Conservation (phyloP, 2,888 invertebrate genomes). For the Yponomeuta evonymella region DNA sequence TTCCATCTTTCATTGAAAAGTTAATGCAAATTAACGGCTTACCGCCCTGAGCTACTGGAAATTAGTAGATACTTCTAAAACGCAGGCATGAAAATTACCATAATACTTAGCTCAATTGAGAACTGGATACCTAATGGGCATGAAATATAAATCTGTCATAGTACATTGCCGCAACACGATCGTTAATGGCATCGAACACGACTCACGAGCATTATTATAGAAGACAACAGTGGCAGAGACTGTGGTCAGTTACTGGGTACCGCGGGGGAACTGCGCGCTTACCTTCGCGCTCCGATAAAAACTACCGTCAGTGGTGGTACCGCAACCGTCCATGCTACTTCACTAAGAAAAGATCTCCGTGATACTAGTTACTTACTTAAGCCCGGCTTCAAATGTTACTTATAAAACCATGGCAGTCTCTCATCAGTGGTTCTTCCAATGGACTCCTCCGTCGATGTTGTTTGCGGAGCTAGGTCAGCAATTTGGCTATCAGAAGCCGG, state of each 20-base stretch:
- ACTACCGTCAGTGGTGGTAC: background rate
- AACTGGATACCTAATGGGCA: too few species aligned
- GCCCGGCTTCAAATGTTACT: background rate
- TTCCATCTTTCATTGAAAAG: too few species aligned
- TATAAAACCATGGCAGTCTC: constrained; percentile 53
- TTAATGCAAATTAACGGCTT: too few species aligned
- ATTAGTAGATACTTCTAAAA: too few species aligned
- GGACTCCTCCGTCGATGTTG: constrained; percentile 56
- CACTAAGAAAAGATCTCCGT: background rate
- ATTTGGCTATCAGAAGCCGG: background rate
- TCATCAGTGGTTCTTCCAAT: constrained; percentile 71
- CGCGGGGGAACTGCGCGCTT: background rate
- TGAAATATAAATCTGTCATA: too few species aligned
- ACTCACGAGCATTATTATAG: background rate
- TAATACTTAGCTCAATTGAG: too few species aligned
- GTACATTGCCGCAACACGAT: too few species aligned
- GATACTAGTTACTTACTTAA: background rate
- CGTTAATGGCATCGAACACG: background rate
- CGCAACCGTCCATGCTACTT: background rate
- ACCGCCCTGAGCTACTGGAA: too few species aligned
- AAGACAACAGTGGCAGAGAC: background rate
- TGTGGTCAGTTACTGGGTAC: background rate
- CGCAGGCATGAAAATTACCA: too few species aligned
- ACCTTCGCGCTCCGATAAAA: background rate
- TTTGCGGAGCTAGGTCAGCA: constrained; percentile 46